Conservation (phyloP, 2,888 invertebrate genomes). For the Tortrix viridana region DNA sequence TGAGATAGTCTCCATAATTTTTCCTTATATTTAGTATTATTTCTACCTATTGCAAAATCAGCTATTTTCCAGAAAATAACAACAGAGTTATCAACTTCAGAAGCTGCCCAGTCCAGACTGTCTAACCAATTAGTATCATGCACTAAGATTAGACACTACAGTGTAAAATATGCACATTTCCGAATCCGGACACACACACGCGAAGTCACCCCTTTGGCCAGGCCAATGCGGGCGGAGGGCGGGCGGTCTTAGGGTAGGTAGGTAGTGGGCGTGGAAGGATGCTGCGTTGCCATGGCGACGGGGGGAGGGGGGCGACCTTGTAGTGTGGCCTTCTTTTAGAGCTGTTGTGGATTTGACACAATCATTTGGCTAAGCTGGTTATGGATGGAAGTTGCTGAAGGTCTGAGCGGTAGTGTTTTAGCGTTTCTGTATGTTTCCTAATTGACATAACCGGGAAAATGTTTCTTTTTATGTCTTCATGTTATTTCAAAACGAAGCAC, state of each 20-base stretch:
- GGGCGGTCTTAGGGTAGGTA: conserved; percentile 74
- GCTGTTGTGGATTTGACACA: conserved; percentile 9
- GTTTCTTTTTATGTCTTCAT: too few species aligned
- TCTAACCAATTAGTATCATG: too few species aligned
- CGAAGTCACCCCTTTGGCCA: conserved; percentile 79
- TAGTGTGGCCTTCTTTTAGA: conserved; percentile 23
- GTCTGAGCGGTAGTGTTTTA: too few species aligned
- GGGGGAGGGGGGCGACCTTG: conserved; percentile 47
- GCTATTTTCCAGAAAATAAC: too few species aligned
- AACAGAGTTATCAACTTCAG: too few species aligned
- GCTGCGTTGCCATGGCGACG: conserved; percentile 86
- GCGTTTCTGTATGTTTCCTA: too few species aligned
- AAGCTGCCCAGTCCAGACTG: too few species aligned
- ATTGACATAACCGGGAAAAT: too few species aligned
- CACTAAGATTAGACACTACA: conserved; percentile 6
- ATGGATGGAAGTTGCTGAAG: neutral
- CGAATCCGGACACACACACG: conserved; percentile 64
- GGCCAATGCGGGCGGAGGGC: conserved; percentile 81
- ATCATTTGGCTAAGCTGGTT: conserved; percentile 7
- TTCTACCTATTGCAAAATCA: too few species aligned
- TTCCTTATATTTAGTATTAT: too few species aligned
- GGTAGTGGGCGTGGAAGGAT: conserved; percentile 84
- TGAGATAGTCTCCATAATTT: too few species aligned
- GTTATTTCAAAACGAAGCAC: too few species aligned
- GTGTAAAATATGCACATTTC: conserved; percentile 54